Evolutionary conservation across 2,888 invertebrate genomes (phyloP).

Genomic region (Ernsta delagoae): DNA sequence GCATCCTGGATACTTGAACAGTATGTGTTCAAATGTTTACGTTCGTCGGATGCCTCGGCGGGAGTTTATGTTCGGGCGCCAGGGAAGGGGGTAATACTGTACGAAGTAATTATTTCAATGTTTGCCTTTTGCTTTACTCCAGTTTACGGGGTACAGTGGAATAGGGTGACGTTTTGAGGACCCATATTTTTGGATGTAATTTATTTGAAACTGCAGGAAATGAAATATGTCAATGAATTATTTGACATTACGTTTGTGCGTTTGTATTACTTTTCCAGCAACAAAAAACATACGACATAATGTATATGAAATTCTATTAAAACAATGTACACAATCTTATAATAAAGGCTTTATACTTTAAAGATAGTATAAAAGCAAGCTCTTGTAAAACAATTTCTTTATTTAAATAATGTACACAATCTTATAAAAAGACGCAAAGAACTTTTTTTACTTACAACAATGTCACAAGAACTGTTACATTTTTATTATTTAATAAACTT

Average conservation of each 20-base stretch:
- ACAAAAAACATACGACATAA: no score
- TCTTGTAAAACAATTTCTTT: not conserved
- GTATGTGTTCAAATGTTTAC: constrained; percentile 32
- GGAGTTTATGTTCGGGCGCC: constrained; percentile 22
- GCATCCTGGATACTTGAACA: constrained; percentile 20
- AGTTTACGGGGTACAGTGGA: not conserved
- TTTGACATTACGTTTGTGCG: no score
- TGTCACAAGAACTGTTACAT: not conserved
- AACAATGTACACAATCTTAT: no score
- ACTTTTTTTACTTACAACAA: not conserved
- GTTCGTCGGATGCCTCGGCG: constrained; percentile 21
- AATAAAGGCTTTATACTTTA: no score
- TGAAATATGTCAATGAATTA: no score
- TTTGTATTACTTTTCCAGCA: no score
- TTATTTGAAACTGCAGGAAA: no score
- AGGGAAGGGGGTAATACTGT: constrained; percentile 8
- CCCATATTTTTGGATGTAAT: constrained; percentile 13
- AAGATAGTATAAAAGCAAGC: no score
- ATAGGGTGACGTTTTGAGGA: constrained; percentile 10
- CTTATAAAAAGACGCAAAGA: not conserved
- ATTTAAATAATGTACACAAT: not conserved
- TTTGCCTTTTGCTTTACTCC: constrained; percentile 36
- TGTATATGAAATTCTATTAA: no score
- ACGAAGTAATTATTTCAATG: constrained; percentile 39
- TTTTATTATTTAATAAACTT: constrained; percentile 1